Evolutionary conservation across 2,113 vertebrate species (phyloP).

Genomic region (Caranx melampygus): DNA sequence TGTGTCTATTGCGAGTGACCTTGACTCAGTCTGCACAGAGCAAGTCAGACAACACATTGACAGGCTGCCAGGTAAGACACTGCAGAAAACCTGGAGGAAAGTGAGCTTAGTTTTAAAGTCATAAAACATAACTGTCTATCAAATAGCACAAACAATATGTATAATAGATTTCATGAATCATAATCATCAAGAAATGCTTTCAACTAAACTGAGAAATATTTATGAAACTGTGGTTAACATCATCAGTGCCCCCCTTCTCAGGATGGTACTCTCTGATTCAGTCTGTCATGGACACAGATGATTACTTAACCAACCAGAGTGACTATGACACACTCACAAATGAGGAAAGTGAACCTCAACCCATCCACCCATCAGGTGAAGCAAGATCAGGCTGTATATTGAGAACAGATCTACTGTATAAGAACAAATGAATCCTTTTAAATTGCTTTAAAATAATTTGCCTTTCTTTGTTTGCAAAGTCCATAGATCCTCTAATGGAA

Average conservation of each 20-base stretch:
- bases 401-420: too few relatives aligned
- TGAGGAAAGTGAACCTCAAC: conserved; percentile 37
- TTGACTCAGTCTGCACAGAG: conserved; percentile 81
- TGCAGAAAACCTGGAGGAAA: conserved; percentile 10
- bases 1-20: conserved; percentile 83
- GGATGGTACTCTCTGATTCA: conserved; percentile 53
- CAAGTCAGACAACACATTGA: conserved; percentile 71
- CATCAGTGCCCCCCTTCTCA: conserved; percentile 1
- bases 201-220: neutral
- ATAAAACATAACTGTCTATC: neutral
- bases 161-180: neutral
- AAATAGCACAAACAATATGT: neutral
- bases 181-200: neutral
- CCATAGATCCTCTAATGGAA: conserved; percentile 11
- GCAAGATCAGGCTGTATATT: neutral
- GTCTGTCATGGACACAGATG: conserved; percentile 43
- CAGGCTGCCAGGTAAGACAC: conserved; percentile 57
- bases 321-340: conserved; percentile 52
- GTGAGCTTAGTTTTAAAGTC: neutral
- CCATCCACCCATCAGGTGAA: conserved; percentile 41
- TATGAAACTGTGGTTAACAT: neutral
- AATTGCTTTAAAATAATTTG: neutral
- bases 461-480: conserved; percentile 49
- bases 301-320: conserved; percentile 36
- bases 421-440: neutral